phyloP scores from a whole-genome alignment of 2,888 invertebrate genomes.

The Laspeyria flexula region DNA sequence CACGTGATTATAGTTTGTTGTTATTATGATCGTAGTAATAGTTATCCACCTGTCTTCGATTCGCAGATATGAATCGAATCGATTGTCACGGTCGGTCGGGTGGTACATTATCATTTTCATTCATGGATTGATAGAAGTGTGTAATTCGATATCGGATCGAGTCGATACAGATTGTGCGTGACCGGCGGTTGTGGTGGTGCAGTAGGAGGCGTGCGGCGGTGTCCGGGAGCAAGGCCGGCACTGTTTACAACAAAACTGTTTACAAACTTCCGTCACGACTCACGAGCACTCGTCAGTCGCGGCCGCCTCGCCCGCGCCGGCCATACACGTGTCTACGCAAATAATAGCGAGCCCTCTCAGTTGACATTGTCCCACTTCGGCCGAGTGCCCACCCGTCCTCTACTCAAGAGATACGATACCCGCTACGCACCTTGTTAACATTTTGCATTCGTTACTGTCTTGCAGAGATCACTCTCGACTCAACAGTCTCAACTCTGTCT shows the following conservation, averaged over 20 bases:
- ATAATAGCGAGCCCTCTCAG: slow-evolving; percentile 81
- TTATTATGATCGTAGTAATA: slow-evolving; percentile 47
- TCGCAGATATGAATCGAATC: slow-evolving; percentile 60
- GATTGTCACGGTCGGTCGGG: slow-evolving; percentile 66
- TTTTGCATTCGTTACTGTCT: slow-evolving; percentile 55
- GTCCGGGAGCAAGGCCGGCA: slow-evolving; percentile 78
- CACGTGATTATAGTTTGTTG: slow-evolving; percentile 57
- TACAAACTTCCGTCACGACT: slow-evolving; percentile 82
- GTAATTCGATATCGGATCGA: slow-evolving; percentile 64
- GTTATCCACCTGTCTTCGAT: slow-evolving; percentile 60
- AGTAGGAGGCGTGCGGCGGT: too few species aligned
- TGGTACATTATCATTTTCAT: slow-evolving; percentile 70
- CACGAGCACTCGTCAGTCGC: slow-evolving; percentile 76
- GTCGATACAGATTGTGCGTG: slow-evolving; percentile 70
- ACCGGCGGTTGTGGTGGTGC: slow-evolving; percentile 54
- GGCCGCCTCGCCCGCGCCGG: slow-evolving; percentile 43
- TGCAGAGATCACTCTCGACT: slow-evolving; percentile 30
- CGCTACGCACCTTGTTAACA: slow-evolving; percentile 66
- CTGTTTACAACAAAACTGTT: slow-evolving; percentile 83
- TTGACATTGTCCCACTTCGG: slow-evolving; percentile 80
- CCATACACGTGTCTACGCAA: slow-evolving; percentile 81
- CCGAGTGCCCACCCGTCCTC: slow-evolving; percentile 69
- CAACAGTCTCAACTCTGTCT: slow-evolving; percentile 21
- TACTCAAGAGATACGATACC: slow-evolving; percentile 72
- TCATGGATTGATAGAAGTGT: slow-evolving; percentile 63